Conservation (phyloP, 2,113 vertebrate genomes). For the Channa argus region DNA sequence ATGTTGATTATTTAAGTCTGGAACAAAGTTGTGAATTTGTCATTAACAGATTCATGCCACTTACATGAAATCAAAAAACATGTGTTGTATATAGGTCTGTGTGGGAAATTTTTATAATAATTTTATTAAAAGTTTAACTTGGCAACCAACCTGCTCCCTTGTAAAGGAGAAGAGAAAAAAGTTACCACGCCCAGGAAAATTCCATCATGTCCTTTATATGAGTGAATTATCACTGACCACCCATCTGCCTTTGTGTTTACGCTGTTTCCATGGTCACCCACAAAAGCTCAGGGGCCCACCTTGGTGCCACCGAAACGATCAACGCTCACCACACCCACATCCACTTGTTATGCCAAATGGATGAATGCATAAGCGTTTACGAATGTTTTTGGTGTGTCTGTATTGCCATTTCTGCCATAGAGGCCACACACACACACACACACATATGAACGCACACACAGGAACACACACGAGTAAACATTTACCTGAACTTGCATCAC, state of each 20-base stretch:
- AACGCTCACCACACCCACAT: constrained; percentile 49
- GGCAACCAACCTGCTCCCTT: not conserved
- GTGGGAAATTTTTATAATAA: no score
- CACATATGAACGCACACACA: not conserved
- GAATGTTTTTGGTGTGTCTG: constrained; percentile 15
- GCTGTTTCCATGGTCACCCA: constrained; percentile 62
- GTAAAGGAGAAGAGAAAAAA: not conserved
- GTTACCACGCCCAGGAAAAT: constrained; percentile 61
- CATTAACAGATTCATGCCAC: no score
- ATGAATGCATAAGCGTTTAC: constrained; percentile 4
- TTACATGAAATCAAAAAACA: no score
- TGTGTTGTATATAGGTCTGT: no score
- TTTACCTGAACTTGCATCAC: constrained; percentile 62
- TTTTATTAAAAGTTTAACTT: not conserved
- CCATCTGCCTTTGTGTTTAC: constrained; percentile 62
- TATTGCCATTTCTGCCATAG: constrained; percentile 1
- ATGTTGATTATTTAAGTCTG: no score
- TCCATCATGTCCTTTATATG: constrained; percentile 61
- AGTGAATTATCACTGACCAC: constrained; percentile 69
- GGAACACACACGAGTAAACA: constrained; percentile 12
- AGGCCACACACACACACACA: not conserved
- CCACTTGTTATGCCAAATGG: constrained; percentile 8
- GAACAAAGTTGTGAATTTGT: no score
- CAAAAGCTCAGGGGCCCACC: constrained; percentile 53
- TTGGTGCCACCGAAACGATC: constrained; percentile 44